phyloP scores from a whole-genome alignment of 2,113 vertebrate genomes.

The Irena cyanogastra region DNA sequence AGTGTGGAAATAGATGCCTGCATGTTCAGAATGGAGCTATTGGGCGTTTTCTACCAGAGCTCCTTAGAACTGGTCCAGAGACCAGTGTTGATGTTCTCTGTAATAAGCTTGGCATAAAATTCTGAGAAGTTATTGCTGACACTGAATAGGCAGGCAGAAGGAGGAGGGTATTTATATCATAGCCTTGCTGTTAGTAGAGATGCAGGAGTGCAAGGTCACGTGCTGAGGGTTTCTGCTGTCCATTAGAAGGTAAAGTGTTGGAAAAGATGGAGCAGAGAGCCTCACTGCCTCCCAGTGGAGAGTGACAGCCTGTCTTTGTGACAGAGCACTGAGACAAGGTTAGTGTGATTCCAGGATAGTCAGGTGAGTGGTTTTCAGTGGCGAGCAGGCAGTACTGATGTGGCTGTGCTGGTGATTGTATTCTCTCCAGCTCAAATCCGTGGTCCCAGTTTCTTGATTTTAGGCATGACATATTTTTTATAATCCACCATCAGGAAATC shows the following conservation, averaged over 20 bases:
- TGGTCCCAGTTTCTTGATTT: neutral
- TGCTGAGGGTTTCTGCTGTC: neutral
- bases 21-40: rapidly evolving
- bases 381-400: neutral
- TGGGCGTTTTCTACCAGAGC: neutral
- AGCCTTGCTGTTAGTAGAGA: neutral
- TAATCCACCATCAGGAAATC: neutral
- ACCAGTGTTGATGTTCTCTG: neutral
- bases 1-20: rapidly evolving
- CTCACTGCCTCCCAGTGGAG: neutral
- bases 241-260: neutral
- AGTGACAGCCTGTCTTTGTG: neutral
- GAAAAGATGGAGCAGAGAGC: neutral
- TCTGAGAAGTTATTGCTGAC: neutral
- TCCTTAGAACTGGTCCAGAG: neutral
- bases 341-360: neutral
- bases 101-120: neutral
- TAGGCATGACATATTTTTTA: neutral
- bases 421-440: neutral
- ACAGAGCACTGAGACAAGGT: neutral
- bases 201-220: neutral
- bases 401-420: neutral
- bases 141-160: neutral
- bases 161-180: neutral
- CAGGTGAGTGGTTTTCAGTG: neutral